Percentiles rank a stretch among this genome's conserved stretches.
Conservation (phyloP, 2,113 vertebrate species). For the Chaetorhynchus papuensis region DNA sequence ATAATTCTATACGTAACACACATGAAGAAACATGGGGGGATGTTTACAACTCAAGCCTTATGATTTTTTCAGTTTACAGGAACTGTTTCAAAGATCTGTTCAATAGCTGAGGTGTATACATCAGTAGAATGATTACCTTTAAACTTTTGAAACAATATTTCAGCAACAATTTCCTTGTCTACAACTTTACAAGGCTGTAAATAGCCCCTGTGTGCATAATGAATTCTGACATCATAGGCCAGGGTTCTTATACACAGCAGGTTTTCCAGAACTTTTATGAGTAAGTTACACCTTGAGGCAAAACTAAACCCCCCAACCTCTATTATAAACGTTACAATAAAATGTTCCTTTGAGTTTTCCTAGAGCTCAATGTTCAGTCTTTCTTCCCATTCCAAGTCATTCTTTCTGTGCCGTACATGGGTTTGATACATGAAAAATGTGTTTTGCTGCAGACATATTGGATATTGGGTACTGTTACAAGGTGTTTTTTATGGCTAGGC, state of each 20-base stretch:
- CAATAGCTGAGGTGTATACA: slow-evolving; percentile 23
- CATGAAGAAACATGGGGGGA: neutral
- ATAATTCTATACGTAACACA: neutral
- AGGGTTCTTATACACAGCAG: slow-evolving; percentile 54
- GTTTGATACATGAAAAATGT: neutral
- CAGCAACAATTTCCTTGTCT: slow-evolving; percentile 76
- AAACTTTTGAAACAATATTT: slow-evolving; percentile 62
- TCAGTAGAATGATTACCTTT: slow-evolving; percentile 54
- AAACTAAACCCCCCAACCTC: slow-evolving; percentile 53
- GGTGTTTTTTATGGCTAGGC: neutral
- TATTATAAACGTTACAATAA: slow-evolving; percentile 64
- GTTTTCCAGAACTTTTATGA: slow-evolving; percentile 65
- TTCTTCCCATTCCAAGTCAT: slow-evolving; percentile 64
- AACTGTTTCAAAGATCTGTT: neutral
- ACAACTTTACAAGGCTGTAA: slow-evolving; percentile 71
- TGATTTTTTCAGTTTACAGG: neutral
- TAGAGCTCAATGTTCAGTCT: slow-evolving; percentile 25
- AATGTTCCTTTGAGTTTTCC: slow-evolving; percentile 59
- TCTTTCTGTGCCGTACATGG: neutral
- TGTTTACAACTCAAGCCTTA: neutral
- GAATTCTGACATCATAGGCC: slow-evolving; percentile 75
- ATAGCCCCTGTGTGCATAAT: slow-evolving; percentile 67
- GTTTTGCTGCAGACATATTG: slow-evolving; percentile 8
- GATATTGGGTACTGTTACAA: slow-evolving; percentile 24
- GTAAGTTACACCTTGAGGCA: slow-evolving; percentile 61